Conservation (phyloP, 2,797 vertebrate genomes). For the Gephyroberyx darwinii region DNA sequence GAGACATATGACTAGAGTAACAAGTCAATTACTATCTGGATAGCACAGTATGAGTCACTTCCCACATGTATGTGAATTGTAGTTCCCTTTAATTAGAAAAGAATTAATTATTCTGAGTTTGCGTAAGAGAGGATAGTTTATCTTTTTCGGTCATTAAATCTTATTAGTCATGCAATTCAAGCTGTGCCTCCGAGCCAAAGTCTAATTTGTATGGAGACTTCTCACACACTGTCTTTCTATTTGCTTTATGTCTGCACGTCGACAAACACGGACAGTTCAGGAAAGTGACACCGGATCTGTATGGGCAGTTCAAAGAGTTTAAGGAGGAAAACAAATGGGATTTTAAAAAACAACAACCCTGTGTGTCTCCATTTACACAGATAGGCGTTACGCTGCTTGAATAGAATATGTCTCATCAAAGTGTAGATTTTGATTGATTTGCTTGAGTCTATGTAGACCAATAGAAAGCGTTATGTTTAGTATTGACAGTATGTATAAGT, state of each 20-base stretch:
- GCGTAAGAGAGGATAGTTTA: constrained; percentile 65
- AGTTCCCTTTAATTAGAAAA: constrained; percentile 61
- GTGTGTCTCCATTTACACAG: no score
- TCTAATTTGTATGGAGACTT: constrained; percentile 38
- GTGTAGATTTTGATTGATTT: not conserved
- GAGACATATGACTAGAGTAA: constrained; percentile 31
- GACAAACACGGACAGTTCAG: constrained; percentile 13
- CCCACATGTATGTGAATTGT: constrained; percentile 34
- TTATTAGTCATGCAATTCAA: constrained; percentile 77
- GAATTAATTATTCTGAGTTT: constrained; percentile 68
- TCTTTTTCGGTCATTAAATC: constrained; percentile 70
- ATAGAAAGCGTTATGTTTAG: not conserved
- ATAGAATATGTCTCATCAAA: not conserved
- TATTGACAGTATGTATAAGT: constrained; percentile 7
- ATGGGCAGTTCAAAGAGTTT: not conserved
- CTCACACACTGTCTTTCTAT: constrained; percentile 9
- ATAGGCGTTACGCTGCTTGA: no score
- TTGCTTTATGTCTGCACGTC: constrained; percentile 15
- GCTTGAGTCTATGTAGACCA: not conserved
- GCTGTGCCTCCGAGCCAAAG: constrained; percentile 65
- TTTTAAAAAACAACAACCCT: constrained; percentile 1
- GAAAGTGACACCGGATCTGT: constrained; percentile 4
- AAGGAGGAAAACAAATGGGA: not conserved
- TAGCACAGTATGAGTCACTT: constrained; percentile 24
- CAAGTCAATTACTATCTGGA: constrained; percentile 34